Evolutionary conservation across 2,113 vertebrate species (phyloP).

Genomic region (Heliornis fulica): DNA sequence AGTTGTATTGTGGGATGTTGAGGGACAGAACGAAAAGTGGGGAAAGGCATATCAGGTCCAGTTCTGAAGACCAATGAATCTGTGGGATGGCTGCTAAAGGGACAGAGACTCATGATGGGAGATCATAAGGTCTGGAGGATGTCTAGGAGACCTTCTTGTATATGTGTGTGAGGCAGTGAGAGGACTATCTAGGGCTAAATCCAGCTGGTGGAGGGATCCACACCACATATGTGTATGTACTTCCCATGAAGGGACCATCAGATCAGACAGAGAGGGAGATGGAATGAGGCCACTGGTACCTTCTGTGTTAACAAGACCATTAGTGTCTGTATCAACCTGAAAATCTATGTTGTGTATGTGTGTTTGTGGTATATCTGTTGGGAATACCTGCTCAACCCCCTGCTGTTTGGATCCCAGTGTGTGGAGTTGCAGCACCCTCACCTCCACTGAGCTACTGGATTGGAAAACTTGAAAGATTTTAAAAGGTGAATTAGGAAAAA

Average conservation of each 20-base stretch:
- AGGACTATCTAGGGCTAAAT: not conserved
- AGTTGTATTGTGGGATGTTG: not conserved
- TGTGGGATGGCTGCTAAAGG: not conserved
- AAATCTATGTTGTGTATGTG: not conserved
- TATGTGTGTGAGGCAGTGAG: fast-evolving
- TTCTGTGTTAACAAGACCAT: not conserved
- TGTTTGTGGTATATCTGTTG: too few species aligned
- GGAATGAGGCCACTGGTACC: not conserved
- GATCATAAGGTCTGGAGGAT: not conserved
- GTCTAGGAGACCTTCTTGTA: not conserved
- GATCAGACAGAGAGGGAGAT: not conserved
- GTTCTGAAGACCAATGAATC: not conserved
- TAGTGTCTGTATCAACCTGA: not conserved
- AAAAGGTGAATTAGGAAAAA: not conserved
- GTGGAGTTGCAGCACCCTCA: not conserved
- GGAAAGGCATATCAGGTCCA: not conserved
- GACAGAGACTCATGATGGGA: fast-evolving
- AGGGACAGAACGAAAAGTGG: not conserved
- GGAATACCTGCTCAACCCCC: not conserved
- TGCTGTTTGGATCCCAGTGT: not conserved
- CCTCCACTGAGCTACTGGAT: not conserved
- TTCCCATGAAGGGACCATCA: not conserved
- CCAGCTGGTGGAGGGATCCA: not conserved
- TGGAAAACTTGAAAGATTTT: not conserved
- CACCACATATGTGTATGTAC: not conserved